Conservation (phyloP, 2,113 vertebrate genomes). For the Morone chrysops region DNA sequence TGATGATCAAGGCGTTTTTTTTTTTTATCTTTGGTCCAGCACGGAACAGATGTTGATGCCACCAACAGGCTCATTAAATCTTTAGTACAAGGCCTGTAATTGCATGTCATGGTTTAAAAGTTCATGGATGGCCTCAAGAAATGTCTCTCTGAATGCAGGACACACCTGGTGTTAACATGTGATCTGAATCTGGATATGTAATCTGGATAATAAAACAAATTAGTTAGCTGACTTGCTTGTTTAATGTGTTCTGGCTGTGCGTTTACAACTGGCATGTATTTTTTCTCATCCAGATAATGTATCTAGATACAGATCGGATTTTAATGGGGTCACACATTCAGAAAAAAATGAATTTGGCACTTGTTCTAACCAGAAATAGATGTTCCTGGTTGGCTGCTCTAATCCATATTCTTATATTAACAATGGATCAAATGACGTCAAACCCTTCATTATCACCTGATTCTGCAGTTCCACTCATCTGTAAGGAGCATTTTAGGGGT, state of each 20-base stretch:
- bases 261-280: background rate
- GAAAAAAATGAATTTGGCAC: too few relatives aligned
- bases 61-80: slow-evolving; percentile 55
- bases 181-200: background rate
- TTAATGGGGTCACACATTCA: background rate
- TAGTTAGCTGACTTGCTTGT: background rate
- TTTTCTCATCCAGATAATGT: background rate
- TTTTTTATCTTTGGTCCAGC: slow-evolving; percentile 23
- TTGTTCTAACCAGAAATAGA: background rate
- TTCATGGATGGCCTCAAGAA: slow-evolving; percentile 47
- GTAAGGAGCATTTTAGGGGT: background rate
- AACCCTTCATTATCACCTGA: background rate
- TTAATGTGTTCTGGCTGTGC: too few relatives aligned
- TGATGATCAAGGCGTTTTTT: background rate
- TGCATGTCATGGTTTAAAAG: slow-evolving; percentile 56
- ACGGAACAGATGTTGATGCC: slow-evolving; percentile 40
- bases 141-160: background rate
- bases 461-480: background rate
- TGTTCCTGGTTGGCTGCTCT: background rate
- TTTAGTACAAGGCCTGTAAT: slow-evolving; percentile 36
- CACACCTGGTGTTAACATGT: background rate
- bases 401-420: background rate
- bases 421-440: background rate
- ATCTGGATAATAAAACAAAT: background rate
- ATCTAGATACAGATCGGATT: too few relatives aligned